Evolutionary conservation across 2,888 invertebrate genomes (phyloP).

Genomic region (Rhaphigaster nebulosa): DNA sequence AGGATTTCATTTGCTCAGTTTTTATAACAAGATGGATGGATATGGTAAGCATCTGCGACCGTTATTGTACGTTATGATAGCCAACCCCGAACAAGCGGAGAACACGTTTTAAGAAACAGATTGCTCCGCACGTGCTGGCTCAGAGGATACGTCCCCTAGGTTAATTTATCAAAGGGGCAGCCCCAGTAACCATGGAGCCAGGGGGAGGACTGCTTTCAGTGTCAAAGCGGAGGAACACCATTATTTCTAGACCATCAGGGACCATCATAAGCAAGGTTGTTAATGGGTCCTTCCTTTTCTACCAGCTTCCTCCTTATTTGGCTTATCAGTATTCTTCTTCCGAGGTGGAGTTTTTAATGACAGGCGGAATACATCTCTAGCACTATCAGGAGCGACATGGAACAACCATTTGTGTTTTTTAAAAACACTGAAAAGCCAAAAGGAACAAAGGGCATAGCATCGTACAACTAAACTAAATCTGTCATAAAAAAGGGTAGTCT

Average conservation of each 20-base stretch:
- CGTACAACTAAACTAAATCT: too few relatives aligned
- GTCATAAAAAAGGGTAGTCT: too few relatives aligned
- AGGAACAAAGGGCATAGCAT: neutral
- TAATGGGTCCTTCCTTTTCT: neutral
- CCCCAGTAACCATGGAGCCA: conserved; percentile 30
- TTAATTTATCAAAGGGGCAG: conserved; percentile 45
- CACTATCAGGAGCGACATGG: neutral
- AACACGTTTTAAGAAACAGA: conserved; percentile 15
- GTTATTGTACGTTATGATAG: conserved; percentile 6
- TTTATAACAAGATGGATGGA: neutral
- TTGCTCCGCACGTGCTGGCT: conserved; percentile 25
- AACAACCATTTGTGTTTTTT: neutral
- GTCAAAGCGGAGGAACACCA: conserved; percentile 33
- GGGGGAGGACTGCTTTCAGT: conserved; percentile 26
- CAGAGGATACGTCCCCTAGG: conserved; percentile 44
- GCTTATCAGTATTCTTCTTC: conserved; percentile 35
- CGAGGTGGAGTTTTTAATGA: neutral
- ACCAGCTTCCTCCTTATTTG: conserved; percentile 19
- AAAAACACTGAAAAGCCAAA: neutral
- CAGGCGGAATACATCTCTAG: neutral
- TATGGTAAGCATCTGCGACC: neutral
- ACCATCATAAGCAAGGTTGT: conserved; percentile 7
- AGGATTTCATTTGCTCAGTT: neutral
- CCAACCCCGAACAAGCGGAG: neutral
- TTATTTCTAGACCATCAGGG: conserved; percentile 39